phyloP scores from a whole-genome alignment of 1,140 invertebrate species.

The Drosophila santomea region DNA sequence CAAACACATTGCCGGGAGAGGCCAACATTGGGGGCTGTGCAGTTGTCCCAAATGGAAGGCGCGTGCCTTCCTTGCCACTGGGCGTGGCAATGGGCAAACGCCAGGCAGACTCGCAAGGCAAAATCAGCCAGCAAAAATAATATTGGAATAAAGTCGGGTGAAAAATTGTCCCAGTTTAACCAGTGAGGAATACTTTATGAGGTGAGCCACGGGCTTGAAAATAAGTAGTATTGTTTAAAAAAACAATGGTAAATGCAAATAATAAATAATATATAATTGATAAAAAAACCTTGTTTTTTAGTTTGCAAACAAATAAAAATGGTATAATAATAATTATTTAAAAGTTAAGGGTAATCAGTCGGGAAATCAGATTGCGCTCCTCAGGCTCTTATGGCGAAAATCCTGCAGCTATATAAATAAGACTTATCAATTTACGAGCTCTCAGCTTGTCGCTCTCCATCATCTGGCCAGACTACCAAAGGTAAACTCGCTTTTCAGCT shows the following conservation, averaged over 20 bases:
- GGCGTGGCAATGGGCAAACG: slow-evolving; percentile 40
- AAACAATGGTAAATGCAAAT: no score
- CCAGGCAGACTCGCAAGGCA: slow-evolving; percentile 6
- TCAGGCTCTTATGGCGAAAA: neutral
- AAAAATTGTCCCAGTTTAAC: neutral
- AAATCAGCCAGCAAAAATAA: neutral
- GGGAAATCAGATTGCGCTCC: no score
- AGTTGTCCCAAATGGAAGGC: slow-evolving; percentile 37
- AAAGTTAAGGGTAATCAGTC: no score
- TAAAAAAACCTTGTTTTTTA: no score
- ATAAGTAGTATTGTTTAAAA: no score
- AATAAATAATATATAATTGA: no score
- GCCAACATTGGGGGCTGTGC: slow-evolving; percentile 10
- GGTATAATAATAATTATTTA: no score
- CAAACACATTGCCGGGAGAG: slow-evolving; percentile 63
- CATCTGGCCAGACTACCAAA: slow-evolving; percentile 10
- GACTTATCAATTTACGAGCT: slow-evolving; percentile 1
- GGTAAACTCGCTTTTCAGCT: slow-evolving; percentile 21
- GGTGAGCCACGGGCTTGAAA: no score
- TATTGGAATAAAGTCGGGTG: neutral
- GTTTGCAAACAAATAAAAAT: no score
- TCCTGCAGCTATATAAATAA: slow-evolving; percentile 4
- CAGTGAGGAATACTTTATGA: neutral
- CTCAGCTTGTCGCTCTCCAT: slow-evolving; percentile 23
- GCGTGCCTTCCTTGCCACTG: slow-evolving; percentile 45